Evolutionary conservation across 2,797 vertebrate genomes (phyloP).

Genomic region (Prunella strophiata): DNA sequence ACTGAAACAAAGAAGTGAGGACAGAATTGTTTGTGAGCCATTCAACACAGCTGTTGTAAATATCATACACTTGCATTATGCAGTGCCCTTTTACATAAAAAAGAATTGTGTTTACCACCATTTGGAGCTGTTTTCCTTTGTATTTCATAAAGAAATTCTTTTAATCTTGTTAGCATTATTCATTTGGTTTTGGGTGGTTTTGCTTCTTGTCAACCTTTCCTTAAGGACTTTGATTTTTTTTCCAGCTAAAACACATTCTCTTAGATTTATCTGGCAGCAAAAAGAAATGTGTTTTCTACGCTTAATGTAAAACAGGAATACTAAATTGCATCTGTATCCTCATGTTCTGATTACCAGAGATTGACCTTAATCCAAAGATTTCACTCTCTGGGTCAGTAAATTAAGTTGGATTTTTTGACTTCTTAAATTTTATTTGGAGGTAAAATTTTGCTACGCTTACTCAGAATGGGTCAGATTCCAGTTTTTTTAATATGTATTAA

Average conservation of each 20-base stretch:
- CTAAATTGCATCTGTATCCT: background rate
- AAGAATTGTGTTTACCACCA: slow-evolving; percentile 16
- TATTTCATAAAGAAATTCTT: slow-evolving; percentile 48
- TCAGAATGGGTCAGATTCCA: background rate
- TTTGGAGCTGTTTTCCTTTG: slow-evolving; percentile 20
- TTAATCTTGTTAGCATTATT: background rate
- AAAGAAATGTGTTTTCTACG: background rate
- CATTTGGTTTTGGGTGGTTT: background rate
- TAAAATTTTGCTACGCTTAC: background rate
- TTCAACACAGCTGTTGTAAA: slow-evolving; percentile 22
- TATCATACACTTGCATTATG: slow-evolving; percentile 30
- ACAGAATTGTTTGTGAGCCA: background rate
- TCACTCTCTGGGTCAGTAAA: background rate
- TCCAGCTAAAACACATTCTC: background rate
- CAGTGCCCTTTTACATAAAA: slow-evolving; percentile 27
- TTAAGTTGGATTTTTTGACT: background rate
- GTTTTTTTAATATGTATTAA: background rate
- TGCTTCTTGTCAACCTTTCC: slow-evolving; percentile 18
- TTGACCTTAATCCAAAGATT: background rate
- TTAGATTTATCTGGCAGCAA: background rate
- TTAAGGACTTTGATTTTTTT: slow-evolving; percentile 26
- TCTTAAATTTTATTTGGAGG: background rate
- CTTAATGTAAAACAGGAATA: background rate
- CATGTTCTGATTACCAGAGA: background rate
- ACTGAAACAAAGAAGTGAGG: slow-evolving; percentile 2